Evolutionary conservation across 2,797 vertebrate species (phyloP), one percentile per base, ranked within the genome.

Genomic region (Schizopygopsis malacanthus): DNA sequence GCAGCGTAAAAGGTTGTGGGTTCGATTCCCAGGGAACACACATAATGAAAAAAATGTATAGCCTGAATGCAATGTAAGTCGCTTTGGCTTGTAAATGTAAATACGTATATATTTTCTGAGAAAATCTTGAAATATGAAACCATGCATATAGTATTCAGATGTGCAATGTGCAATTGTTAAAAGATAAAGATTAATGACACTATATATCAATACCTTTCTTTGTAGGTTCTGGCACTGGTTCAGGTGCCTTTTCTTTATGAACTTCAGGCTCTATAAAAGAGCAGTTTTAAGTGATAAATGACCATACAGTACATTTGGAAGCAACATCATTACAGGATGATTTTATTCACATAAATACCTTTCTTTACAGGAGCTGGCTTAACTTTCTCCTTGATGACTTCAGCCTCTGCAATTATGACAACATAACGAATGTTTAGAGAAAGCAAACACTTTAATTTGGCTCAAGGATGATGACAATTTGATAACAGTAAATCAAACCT

Each of bases 131-230:
- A 50, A 65, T 47, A 28, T 61, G 4, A 18, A 41, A 12, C 47
- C 43, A 8, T 47, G 22, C 33, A 59, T 59, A 4, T 59, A 22
- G 18, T 50, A 18, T 45, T 73, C 5, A 56, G 47, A 63, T 50
- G 12, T 2, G 56, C 25, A 65, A 63, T 50, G 39, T 4, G 56
- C 41, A 76, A 33, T 22, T 65, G 56, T 33, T 54, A 76, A 39
- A 47, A 56, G 16, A 59, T 56, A 83, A 37, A n/a, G 43, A 80
- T 8, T 5, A 61, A 41, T 56, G 59, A 9, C 47, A 11, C 15
- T 2, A 12, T 20, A 47, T 47, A 73, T n/a, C 28, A 5, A 1
- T 91, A 93, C 91, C 92, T 90, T 92, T 93, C 77, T 90, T 90
- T 45, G 65, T 6, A 54, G 85, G 79, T 84, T 88, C 86, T 79